phyloP scores from a whole-genome alignment of 2,113 vertebrate species.

The Archilochus colubris region DNA sequence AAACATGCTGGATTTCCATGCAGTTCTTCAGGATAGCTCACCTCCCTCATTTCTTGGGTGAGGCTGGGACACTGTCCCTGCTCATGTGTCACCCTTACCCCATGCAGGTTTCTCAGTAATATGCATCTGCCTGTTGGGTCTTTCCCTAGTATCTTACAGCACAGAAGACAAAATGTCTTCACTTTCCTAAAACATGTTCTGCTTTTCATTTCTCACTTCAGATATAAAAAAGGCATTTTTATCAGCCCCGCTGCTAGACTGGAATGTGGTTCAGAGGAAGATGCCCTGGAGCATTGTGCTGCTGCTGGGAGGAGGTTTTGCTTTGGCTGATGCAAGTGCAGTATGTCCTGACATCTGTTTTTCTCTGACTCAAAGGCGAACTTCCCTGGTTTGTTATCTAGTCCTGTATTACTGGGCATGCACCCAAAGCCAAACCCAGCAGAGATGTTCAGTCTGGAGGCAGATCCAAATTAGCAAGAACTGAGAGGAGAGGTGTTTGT shows the following conservation, averaged over 20 bases:
- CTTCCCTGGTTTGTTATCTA: slow-evolving; percentile 36
- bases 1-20: neutral
- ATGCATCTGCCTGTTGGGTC: neutral
- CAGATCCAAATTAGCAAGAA: slow-evolving; percentile 6
- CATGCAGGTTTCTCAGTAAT: neutral
- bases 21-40: neutral
- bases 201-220: slow-evolving; percentile 64
- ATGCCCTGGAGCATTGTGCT: slow-evolving; percentile 94
- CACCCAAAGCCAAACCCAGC: slow-evolving; percentile 34
- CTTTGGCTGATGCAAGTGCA: slow-evolving; percentile 92
- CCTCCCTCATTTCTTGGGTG: neutral
- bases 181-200: neutral
- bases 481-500: neutral
- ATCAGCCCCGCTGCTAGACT: slow-evolving; percentile 83
- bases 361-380: neutral
- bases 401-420: slow-evolving; percentile 34
- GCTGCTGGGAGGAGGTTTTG: slow-evolving; percentile 97
- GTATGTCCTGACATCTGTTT: slow-evolving; percentile 74
- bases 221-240: slow-evolving; percentile 70
- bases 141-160: neutral
- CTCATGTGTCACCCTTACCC: neutral
- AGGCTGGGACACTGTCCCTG: neutral
- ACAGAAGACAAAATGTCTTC: neutral
- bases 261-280: slow-evolving; percentile 90
- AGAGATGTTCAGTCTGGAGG: neutral